phyloP scores from a whole-genome alignment of 1,140 invertebrate genomes.

The Orius insidiosus region DNA sequence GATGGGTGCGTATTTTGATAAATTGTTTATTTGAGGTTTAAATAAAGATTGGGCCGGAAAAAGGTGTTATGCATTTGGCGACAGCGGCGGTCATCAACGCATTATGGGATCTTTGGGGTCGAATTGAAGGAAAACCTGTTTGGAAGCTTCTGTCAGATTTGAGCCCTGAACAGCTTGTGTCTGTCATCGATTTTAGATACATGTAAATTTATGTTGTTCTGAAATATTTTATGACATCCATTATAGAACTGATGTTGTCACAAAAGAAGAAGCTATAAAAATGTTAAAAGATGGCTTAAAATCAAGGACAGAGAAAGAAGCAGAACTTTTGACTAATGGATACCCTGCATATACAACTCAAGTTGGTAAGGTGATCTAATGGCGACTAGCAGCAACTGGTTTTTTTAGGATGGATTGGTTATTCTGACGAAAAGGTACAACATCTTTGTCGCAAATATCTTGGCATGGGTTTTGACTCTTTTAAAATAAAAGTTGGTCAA shows the following conservation, averaged over 20 bases:
- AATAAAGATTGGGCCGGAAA: conserved; percentile 73
- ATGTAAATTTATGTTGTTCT: conserved; percentile 32
- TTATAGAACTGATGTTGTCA: conserved; percentile 57
- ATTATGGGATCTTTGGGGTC: conserved; percentile 81
- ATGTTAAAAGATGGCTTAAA: conserved; percentile 42
- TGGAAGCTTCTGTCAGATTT: conserved; percentile 73
- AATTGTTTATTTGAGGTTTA: conserved; percentile 11
- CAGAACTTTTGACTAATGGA: conserved; percentile 37
- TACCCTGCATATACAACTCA: conserved; percentile 67
- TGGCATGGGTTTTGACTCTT: conserved; percentile 54
- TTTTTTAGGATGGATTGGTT: conserved; percentile 62
- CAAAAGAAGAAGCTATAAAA: conserved; percentile 58
- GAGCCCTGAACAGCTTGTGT: conserved; percentile 65
- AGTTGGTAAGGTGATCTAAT: conserved; percentile 35
- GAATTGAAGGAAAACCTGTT: conserved; percentile 64
- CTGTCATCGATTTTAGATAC: conserved; percentile 73
- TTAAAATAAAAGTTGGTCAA: conserved; percentile 81
- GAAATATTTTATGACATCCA: not conserved
- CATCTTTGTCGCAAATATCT: conserved; percentile 54
- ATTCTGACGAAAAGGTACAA: conserved; percentile 47
- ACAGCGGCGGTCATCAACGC: conserved; percentile 76
- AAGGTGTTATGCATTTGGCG: conserved; percentile 76
- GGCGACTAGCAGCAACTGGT: no score
- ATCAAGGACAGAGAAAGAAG: conserved; percentile 40
- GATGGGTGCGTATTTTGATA: conserved; percentile 56